Base-by-base conservation (phyloP, 2,888 invertebrate genomes). In the Trissonchulus sp. region DNA sequence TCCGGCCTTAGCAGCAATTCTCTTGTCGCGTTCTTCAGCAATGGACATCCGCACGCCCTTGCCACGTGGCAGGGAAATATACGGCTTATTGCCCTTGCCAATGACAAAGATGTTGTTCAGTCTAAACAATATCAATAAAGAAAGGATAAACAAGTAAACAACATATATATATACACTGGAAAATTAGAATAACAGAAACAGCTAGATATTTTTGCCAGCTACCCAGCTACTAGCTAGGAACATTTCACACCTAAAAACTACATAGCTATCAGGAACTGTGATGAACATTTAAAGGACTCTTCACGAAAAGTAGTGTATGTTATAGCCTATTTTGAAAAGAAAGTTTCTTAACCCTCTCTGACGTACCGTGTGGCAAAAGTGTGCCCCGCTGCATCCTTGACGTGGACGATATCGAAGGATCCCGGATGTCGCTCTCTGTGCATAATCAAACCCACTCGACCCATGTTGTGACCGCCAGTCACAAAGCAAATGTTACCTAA, bases 391-490 rank as follows among this genome's bases (percentile, higher is more conserved):
- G 93, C 89, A 89, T 99, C 99, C 88, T 96, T 96, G 83, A 99
- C 89, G 88, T 99, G 98, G 79, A 98, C 95, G 87, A 99, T 98
- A 88, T 99, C 99, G 86, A 98, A 98, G 78, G 96, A 96, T 79
- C 99, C 99, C 79, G 97, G 98, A 88, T 99, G 99, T 82, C 96
- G 90, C 88, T 99, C 99, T 84, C 98, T 91, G 86, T 93, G 95
- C 81, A 95, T 93, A 81, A 99, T 93, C 75, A 93, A 92, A 85
- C 99, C 99, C 81, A 99, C 97, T 87, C 99, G 93, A 79, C 99
- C 99, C 91, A 99, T 95, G 89, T 99, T 99, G 86, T 95, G 91
- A 79, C 99, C 99, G 85, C 98, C 98, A 81, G 99, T 99, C 87
- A 99, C 94, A 98, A 99, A 99, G 88, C 96, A 97, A 84, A 99